These are phyloP conservation scores for Scalopus aquaticus DNA, from an alignment of 2,113 vertebrate species.

Conservation along the genomic window DNA sequence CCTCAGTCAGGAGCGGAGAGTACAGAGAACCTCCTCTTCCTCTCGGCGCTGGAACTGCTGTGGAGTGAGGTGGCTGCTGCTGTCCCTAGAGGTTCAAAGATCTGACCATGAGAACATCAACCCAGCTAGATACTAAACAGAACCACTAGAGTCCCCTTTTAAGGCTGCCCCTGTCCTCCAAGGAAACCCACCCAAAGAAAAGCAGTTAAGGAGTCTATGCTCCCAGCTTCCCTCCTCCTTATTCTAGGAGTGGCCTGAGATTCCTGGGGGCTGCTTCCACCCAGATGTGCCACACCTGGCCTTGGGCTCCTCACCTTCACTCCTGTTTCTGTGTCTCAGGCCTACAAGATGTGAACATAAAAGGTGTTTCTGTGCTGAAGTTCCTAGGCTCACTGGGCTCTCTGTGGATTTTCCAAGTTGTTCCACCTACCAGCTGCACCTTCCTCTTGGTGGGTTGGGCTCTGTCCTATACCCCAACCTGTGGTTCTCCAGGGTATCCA, in stretches of 20 bases:
- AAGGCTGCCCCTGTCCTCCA: not conserved
- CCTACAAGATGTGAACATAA: not conserved
- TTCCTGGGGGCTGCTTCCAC: not conserved
- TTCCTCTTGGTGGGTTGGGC: not conserved
- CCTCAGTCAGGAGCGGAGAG: not conserved
- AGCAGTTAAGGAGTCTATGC: not conserved
- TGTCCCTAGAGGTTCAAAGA: not conserved
- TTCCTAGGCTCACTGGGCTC: not conserved
- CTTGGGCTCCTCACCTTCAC: rapidly evolving
- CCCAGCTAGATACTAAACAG: not conserved
- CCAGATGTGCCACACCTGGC: rapidly evolving
- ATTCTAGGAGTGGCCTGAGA: not conserved
- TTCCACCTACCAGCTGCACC: not conserved
- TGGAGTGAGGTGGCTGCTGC: rapidly evolving
- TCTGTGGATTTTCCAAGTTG: not conserved
- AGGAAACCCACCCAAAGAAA: not conserved
- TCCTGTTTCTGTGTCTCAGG: not conserved
- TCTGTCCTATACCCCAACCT: not conserved
- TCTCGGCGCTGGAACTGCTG: not conserved
- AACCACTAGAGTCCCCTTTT: not conserved
- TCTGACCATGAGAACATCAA: not conserved
- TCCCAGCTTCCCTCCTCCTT: rapidly evolving
- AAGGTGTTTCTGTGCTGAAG: not conserved
- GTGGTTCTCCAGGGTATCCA: not conserved
- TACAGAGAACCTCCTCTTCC: not conserved